Conservation (phyloP, 2,797 vertebrate genomes). For the Cyclura pinguis region DNA sequence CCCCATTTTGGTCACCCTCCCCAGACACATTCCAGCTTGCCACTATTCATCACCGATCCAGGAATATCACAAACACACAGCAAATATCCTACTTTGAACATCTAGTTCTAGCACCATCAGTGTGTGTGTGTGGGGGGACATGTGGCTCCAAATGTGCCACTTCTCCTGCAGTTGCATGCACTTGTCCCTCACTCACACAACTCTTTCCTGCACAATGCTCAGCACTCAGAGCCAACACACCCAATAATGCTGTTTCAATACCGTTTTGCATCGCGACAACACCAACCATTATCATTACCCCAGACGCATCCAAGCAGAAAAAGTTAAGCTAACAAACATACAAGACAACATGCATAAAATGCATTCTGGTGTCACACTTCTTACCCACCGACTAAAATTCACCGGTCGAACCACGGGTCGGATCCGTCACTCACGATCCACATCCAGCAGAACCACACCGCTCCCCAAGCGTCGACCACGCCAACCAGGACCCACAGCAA, state of each 20-base stretch:
- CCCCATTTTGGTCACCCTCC: too few relatives aligned
- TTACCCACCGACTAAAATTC: neutral
- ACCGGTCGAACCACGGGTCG: fast-evolving
- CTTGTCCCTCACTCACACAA: neutral
- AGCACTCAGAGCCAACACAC: neutral
- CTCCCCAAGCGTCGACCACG: too few relatives aligned
- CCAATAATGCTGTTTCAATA: neutral
- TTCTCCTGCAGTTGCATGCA: neutral
- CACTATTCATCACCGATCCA: too few relatives aligned
- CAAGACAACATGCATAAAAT: neutral
- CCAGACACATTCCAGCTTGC: too few relatives aligned
- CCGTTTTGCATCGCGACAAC: too few relatives aligned
- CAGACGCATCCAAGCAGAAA: neutral
- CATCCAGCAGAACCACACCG: neutral
- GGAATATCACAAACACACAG: neutral
- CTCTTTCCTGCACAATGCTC: neutral
- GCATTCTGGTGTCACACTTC: neutral
- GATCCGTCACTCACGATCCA: neutral
- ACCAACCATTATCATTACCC: neutral
- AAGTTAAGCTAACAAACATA: neutral
- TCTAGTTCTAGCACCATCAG: neutral
- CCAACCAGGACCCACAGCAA: neutral
- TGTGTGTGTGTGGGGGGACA: neutral
- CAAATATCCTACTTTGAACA: neutral
- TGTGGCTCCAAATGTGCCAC: neutral